A percentile compares a stretch with the other conserved stretches of the same genome.
Conservation (phyloP, 1,140 invertebrate genomes). For the Trissolcus basalis region DNA sequence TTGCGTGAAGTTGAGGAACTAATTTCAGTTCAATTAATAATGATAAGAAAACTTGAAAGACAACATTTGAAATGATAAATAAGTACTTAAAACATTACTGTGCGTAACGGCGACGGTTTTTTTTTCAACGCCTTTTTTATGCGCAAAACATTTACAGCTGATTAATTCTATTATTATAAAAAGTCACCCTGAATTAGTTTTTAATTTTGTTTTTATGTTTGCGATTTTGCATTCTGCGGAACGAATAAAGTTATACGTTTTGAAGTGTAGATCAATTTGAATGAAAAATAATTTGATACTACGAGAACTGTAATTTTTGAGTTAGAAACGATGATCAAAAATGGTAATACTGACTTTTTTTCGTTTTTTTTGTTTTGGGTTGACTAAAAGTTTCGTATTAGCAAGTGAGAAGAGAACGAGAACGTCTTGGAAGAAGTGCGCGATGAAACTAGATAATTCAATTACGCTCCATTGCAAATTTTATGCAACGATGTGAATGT, state of each 20-base stretch:
- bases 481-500: conserved; percentile 20
- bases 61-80: not conserved
- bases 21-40: too few relatives aligned
- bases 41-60: not conserved
- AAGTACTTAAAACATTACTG: not conserved
- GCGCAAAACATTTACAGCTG: not conserved
- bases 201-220: too few relatives aligned
- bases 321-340: too few relatives aligned
- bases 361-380: not conserved
- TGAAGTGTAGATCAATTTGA: too few relatives aligned
- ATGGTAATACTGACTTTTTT: too few relatives aligned
- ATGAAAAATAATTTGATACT: too few relatives aligned
- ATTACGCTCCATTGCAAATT: conserved; percentile 16
- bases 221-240: too few relatives aligned
- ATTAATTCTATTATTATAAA: not conserved
- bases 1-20: not conserved
- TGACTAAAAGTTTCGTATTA: conserved; percentile 5
- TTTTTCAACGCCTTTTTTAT: not conserved
- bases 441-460: conserved; percentile 23
- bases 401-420: conserved; percentile 2
- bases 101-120: conserved; percentile 2
- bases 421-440: conserved; percentile 13
- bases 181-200: not conserved
- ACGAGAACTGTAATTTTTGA: too few relatives aligned
- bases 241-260: too few relatives aligned